phyloP scores from a whole-genome alignment of 2,888 invertebrate genomes.

The Melanophora roralis region DNA sequence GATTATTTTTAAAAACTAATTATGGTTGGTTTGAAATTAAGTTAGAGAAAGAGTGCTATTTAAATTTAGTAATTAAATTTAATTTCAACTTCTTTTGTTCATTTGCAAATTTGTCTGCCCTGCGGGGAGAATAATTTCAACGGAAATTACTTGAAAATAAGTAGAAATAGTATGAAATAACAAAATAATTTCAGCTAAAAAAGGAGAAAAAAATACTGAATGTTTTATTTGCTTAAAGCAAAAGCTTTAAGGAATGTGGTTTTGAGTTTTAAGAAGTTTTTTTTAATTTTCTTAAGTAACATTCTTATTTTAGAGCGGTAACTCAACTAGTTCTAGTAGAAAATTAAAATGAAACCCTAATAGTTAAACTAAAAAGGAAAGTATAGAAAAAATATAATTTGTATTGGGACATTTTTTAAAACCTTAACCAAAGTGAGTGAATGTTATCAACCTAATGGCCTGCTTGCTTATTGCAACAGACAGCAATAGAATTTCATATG shows the following conservation, averaged over 20 bases:
- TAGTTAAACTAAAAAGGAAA: neutral
- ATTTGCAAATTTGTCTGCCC: neutral
- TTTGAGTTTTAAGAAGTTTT: too few species aligned
- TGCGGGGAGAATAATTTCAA: constrained; percentile 2
- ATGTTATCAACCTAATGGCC: constrained; percentile 33
- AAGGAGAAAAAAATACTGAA: too few species aligned
- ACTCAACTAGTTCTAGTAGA: constrained; percentile 39
- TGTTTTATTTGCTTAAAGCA: neutral
- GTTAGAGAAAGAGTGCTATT: neutral
- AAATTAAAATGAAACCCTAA: neutral
- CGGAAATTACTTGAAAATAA: neutral
- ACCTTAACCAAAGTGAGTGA: too few species aligned
- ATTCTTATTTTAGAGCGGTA: neutral
- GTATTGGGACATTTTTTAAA: too few species aligned
- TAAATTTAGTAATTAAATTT: constrained; percentile 46
- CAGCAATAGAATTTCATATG: neutral
- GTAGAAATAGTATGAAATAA: too few species aligned
- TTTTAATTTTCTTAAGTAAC: too few species aligned
- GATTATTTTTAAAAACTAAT: constrained; percentile 39
- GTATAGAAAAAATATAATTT: neutral
- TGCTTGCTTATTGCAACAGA: constrained; percentile 19
- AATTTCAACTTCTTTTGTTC: constrained; percentile 16
- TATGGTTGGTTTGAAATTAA: constrained; percentile 27
- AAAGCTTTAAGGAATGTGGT: neutral
- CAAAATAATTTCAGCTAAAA: too few species aligned